Percentiles rank a stretch among this genome's conserved stretches.
Evolutionary conservation across 2,113 vertebrate species (phyloP).

Genomic region (Propithecus coquereli): DNA sequence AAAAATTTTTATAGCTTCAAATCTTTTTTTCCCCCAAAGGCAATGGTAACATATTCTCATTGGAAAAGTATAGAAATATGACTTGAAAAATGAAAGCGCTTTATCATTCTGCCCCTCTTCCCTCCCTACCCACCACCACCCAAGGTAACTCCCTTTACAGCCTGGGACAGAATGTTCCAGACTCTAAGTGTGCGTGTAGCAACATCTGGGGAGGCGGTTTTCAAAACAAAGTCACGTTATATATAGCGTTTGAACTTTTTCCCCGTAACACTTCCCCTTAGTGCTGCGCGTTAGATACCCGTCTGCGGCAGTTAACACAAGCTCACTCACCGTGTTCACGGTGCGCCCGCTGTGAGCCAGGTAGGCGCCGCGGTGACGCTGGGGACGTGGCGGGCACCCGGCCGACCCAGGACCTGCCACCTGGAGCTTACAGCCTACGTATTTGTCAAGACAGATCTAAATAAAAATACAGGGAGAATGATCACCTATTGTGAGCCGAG

Average conservation of each 20-base stretch:
- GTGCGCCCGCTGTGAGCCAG: rapidly evolving
- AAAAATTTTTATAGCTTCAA: not conserved
- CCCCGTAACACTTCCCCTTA: not conserved
- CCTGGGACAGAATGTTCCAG: not conserved
- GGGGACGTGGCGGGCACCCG: not conserved
- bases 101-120: not conserved
- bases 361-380: rapidly evolving
- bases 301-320: rapidly evolving
- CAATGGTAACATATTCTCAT: not conserved
- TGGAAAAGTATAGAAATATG: not conserved
- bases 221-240: too few species aligned
- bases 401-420: rapidly evolving
- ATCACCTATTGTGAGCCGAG: not conserved
- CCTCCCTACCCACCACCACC: not conserved
- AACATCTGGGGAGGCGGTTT: not conserved
- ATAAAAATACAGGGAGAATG: too few species aligned
- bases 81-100: not conserved
- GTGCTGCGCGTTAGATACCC: rapidly evolving
- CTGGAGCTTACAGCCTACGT: not conserved
- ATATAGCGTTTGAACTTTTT: not conserved
- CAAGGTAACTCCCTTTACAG: not conserved
- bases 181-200: rapidly evolving
- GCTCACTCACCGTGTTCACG: not conserved
- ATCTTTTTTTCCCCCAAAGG: not conserved
- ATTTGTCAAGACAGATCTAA: too few species aligned